Evolutionary conservation across 2,113 vertebrate genomes (phyloP).

Genomic region (Pedionomus torquatus): DNA sequence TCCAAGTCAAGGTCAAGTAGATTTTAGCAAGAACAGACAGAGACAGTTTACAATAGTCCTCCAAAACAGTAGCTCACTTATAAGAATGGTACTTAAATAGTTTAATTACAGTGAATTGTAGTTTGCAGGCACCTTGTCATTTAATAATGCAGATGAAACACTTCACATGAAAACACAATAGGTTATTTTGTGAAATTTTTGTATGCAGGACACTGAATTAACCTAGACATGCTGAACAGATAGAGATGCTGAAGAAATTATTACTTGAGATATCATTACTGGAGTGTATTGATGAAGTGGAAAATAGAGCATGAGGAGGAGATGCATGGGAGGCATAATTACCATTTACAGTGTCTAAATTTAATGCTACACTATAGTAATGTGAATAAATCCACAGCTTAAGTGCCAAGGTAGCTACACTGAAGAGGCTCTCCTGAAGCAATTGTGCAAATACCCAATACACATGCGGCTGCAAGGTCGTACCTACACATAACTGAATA

Average conservation of each 20-base stretch:
- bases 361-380: neutral
- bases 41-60: neutral
- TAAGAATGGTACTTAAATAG: neutral
- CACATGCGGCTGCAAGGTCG: neutral
- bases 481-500: rapidly evolving
- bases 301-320: neutral
- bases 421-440: slow-evolving; percentile 1
- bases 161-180: neutral
- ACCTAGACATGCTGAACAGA: neutral
- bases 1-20: neutral
- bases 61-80: neutral
- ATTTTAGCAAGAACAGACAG: neutral
- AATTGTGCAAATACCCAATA: neutral
- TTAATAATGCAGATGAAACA: neutral
- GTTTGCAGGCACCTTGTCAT: neutral
- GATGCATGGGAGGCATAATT: neutral
- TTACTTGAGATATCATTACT: neutral
- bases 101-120: neutral
- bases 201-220: neutral
- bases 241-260: neutral
- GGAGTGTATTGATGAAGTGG: neutral
- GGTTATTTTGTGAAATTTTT: neutral
- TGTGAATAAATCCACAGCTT: neutral
- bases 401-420: neutral
- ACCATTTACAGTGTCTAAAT: neutral